Percentiles rank a stretch among this genome's conserved stretches.
These are phyloP conservation scores for Pyrochroa serraticornis DNA, from an alignment of 2,888 invertebrate genomes.

Conservation along the genomic window DNA sequence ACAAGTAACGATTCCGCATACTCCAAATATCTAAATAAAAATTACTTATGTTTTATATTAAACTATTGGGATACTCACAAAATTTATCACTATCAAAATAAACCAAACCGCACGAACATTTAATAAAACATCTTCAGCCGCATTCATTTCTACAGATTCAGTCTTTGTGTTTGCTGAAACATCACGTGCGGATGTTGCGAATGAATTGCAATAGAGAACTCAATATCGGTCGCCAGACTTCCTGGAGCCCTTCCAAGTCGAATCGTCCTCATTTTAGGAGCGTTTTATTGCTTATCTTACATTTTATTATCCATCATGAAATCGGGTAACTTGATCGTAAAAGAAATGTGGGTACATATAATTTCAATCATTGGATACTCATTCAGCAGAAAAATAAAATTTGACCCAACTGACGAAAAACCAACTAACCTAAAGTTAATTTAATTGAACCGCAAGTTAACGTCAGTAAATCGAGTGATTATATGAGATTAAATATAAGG, in stretches of 20 bases:
- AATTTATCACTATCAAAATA: slow-evolving; percentile 46
- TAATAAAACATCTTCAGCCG: background rate
- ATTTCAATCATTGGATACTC: too few species aligned
- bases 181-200: slow-evolving; percentile 7
- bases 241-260: slow-evolving; percentile 28
- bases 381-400: too few species aligned
- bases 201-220: slow-evolving; percentile 6
- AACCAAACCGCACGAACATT: slow-evolving; percentile 40
- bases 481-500: too few species aligned
- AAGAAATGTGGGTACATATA: too few species aligned
- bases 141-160: slow-evolving; percentile 3
- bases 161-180: background rate
- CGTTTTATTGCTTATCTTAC: too few species aligned
- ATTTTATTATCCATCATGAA: too few species aligned
- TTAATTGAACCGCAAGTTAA: too few species aligned
- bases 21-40: slow-evolving; percentile 44
- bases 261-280: too few species aligned
- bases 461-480: too few species aligned
- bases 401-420: too few species aligned
- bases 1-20: slow-evolving; percentile 45
- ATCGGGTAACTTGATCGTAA: too few species aligned
- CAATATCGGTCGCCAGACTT: slow-evolving; percentile 32
- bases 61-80: slow-evolving; percentile 40
- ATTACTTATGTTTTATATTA: slow-evolving; percentile 1
- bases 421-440: too few species aligned